Evolutionary conservation across 2,113 vertebrate species (phyloP).

Genomic region (Oncorhynchus mykiss): DNA sequence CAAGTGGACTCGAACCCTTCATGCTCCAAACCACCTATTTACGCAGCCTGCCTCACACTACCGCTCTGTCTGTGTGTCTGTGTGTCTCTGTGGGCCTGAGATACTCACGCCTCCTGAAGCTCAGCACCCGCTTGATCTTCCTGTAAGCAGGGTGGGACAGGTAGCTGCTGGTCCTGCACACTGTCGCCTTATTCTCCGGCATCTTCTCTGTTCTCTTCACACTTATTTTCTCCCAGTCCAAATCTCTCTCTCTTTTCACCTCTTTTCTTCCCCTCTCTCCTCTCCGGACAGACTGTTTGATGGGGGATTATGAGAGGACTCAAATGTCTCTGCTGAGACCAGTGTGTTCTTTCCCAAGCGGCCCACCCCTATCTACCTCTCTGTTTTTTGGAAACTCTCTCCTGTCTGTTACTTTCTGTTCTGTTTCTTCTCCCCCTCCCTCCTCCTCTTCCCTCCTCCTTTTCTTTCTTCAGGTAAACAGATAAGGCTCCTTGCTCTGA

Average conservation of each 20-base stretch:
- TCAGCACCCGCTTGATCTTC: conserved; percentile 61
- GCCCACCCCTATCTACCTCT: not conserved
- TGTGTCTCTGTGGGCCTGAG: not conserved
- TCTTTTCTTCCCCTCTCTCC: not conserved
- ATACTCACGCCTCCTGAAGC: conserved; percentile 59
- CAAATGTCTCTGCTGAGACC: conserved; percentile 1
- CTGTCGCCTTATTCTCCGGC: conserved; percentile 49
- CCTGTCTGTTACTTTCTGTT: not conserved
- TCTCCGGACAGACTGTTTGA: not conserved
- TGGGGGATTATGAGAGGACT: not conserved
- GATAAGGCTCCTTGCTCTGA: not conserved
- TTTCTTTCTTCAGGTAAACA: not conserved
- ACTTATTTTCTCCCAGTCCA: not conserved
- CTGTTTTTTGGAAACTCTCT: conserved; percentile 16
- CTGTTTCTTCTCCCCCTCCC: not conserved
- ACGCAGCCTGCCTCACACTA: not conserved
- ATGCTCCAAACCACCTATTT: not conserved
- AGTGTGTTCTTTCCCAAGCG: not conserved
- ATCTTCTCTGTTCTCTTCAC: conserved; percentile 34
- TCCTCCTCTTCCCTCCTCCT: not conserved
- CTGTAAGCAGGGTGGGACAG: conserved; percentile 58
- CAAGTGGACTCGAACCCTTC: not conserved
- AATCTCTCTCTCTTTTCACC: not conserved
- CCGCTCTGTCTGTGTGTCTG: not conserved
- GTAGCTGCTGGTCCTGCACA: conserved; percentile 44